A percentile compares a stretch with the other conserved stretches of the same genome.
Evolutionary conservation across 2,797 vertebrate genomes (phyloP).

Genomic region (Ptychadena robeensis): DNA sequence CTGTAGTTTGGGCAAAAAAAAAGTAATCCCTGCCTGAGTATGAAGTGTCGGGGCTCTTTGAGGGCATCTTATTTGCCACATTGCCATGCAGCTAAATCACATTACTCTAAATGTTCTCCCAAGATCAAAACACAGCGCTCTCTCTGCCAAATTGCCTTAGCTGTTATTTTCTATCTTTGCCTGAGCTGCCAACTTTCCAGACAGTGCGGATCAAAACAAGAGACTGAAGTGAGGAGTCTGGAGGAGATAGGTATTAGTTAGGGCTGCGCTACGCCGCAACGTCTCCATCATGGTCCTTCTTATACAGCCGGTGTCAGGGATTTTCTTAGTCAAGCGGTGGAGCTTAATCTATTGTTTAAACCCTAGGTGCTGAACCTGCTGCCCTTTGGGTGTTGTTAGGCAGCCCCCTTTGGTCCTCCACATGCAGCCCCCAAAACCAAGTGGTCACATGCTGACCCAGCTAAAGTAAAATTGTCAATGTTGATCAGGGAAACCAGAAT

Average conservation of each 20-base stretch:
- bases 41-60: not conserved
- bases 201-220: conserved; percentile 37
- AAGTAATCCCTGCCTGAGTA: not conserved
- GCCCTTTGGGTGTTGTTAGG: too few species aligned
- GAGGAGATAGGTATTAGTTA: not conserved
- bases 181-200: conserved; percentile 27
- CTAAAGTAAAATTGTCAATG: too few species aligned
- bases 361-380: too few species aligned
- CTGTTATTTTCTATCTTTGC: conserved; percentile 4
- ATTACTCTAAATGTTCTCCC: conserved; percentile 33
- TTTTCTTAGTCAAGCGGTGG: not conserved
- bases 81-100: conserved; percentile 28
- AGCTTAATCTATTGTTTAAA: not conserved
- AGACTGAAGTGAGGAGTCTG: not conserved
- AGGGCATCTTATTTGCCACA: conserved; percentile 19
- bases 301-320: not conserved
- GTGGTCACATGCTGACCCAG: too few species aligned
- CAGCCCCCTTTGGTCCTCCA: too few species aligned
- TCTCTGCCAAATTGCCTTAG: conserved; percentile 28
- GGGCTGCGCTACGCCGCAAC: not conserved
- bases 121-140: conserved; percentile 29
- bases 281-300: not conserved
- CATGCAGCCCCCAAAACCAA: too few species aligned
- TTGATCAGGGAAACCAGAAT: too few species aligned
- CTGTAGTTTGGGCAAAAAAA: conserved; percentile 11